phyloP scores from a whole-genome alignment of 2,888 invertebrate genomes.

The Temnothorax unifasciatus region DNA sequence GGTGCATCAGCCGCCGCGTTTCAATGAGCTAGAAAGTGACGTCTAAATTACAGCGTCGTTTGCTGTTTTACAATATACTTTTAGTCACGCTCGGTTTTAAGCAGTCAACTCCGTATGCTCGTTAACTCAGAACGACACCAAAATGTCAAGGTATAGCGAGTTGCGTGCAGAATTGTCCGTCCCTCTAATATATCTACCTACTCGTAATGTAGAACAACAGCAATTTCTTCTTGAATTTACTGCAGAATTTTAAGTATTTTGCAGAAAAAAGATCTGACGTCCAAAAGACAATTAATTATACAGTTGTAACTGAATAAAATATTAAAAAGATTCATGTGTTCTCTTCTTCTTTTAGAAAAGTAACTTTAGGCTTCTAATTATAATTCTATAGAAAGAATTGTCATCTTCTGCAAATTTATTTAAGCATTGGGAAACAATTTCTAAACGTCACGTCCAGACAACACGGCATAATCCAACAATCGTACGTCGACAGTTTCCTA shows the following conservation, averaged over 20 bases:
- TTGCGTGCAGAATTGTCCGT: not conserved
- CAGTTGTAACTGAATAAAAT: not conserved
- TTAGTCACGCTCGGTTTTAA: conserved; percentile 45
- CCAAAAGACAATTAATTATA: not conserved
- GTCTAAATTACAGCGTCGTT: conserved; percentile 15
- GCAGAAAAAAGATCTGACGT: not conserved
- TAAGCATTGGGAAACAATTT: conserved; percentile 18
- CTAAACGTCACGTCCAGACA: not conserved
- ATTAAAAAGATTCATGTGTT: not conserved
- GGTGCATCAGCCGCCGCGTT: conserved; percentile 43
- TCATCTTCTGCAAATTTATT: conserved; percentile 2
- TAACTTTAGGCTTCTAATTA: not conserved
- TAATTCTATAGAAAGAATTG: not conserved
- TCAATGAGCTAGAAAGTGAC: conserved; percentile 61
- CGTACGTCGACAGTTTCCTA: conserved; percentile 16
- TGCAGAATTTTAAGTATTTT: not conserved
- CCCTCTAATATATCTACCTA: not conserved
- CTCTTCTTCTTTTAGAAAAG: not conserved
- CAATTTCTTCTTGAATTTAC: not conserved
- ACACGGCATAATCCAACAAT: conserved; percentile 4
- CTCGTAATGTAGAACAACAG: not conserved
- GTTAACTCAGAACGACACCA: not conserved
- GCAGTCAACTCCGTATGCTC: not conserved
- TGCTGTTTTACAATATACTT: conserved; percentile 17
- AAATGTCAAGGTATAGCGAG: conserved; percentile 3